A percentile compares a stretch with the other conserved stretches of the same genome.
phyloP scores from a whole-genome alignment of 2,888 invertebrate genomes.

The Thyatira batis region DNA sequence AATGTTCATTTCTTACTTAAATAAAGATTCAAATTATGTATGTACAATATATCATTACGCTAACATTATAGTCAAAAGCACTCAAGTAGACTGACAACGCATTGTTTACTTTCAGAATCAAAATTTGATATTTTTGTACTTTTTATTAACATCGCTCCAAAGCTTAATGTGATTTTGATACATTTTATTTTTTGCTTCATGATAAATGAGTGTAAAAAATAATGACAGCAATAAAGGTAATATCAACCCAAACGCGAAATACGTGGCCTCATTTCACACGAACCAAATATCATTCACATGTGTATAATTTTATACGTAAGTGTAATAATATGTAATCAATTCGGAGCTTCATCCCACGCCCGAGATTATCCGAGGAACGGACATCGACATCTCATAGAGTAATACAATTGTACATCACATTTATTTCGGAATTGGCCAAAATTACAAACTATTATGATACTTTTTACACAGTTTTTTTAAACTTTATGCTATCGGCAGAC shows the following conservation, averaged over 20 bases:
- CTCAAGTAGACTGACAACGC: not conserved
- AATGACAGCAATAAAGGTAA: slow-evolving; percentile 53
- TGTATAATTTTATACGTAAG: slow-evolving; percentile 27
- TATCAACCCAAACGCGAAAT: slow-evolving; percentile 40
- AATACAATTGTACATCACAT: slow-evolving; percentile 14
- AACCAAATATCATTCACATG: slow-evolving; percentile 41
- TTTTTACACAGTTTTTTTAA: slow-evolving; percentile 1
- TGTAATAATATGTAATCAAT: slow-evolving; percentile 46
- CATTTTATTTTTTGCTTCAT: slow-evolving; percentile 23
- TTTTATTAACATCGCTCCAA: not conserved
- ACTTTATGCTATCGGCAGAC: not conserved
- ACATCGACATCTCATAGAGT: not conserved
- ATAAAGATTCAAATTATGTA: too few relatives aligned
- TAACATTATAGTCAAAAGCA: not conserved
- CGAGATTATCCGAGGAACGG: slow-evolving; percentile 20
- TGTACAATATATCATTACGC: too few relatives aligned
- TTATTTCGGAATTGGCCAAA: slow-evolving; percentile 29
- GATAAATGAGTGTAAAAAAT: slow-evolving; percentile 41
- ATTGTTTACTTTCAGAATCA: not conserved
- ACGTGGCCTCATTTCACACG: slow-evolving; percentile 53
- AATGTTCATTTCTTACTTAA: too few relatives aligned
- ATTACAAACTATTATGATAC: slow-evolving; percentile 27
- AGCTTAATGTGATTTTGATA: not conserved
- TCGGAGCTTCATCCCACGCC: slow-evolving; percentile 27
- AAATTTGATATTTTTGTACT: not conserved